phyloP scores from a whole-genome alignment of 2,113 vertebrate species.

The Petrocephalus microphthalmus region DNA sequence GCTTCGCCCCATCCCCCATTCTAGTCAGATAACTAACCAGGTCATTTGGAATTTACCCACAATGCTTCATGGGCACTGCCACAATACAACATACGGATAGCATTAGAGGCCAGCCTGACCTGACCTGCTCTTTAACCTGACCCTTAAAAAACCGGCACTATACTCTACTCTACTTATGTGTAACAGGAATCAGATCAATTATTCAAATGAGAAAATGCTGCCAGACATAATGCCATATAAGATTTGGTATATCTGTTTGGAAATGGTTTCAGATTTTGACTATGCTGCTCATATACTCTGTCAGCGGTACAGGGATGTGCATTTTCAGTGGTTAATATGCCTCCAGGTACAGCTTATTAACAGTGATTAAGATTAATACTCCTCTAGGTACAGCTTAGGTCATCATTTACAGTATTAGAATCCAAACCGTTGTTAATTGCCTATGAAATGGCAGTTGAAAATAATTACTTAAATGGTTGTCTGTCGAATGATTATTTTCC shows the following conservation, averaged over 20 bases:
- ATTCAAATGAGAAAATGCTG: neutral
- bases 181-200: neutral
- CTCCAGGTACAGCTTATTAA: neutral
- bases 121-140: conserved; percentile 24
- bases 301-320: neutral
- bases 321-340: neutral
- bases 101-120: conserved; percentile 22
- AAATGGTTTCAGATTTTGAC: neutral
- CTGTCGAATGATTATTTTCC: neutral
- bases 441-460: neutral
- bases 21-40: conserved; percentile 15
- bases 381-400: neutral
- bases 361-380: too few species aligned
- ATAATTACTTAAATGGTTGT: neutral
- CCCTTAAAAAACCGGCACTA: neutral
- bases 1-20: neutral
- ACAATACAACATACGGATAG: conserved; percentile 24
- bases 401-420: neutral
- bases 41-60: conserved; percentile 30
- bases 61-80: conserved; percentile 8
- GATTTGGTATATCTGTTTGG: neutral
- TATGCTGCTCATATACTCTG: neutral
- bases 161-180: neutral
- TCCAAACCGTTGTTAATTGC: neutral
- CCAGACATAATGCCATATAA: neutral